Evolutionary conservation across 2,888 invertebrate genomes (phyloP).

Genomic region (Thecocarcelia acutangulata): DNA sequence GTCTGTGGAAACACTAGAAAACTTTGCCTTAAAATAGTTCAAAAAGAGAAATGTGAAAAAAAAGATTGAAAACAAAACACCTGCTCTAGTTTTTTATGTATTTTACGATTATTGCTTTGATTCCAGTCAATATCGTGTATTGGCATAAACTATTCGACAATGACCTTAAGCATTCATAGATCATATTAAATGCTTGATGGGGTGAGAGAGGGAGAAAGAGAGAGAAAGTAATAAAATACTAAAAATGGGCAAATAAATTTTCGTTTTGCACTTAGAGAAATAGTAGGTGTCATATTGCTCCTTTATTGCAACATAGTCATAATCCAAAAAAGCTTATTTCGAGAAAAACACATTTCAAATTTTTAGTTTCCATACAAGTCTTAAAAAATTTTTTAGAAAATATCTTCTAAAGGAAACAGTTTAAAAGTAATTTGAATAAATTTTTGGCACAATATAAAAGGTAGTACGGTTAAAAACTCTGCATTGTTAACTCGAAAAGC

Average conservation of each 20-base stretch:
- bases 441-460: no score
- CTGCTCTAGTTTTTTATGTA: constrained; percentile 58
- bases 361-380: no score
- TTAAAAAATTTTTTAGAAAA: no score
- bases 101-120: constrained; percentile 57
- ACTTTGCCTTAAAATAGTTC: neutral
- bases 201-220: neutral
- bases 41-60: constrained; percentile 36
- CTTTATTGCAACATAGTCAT: no score
- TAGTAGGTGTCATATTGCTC: no score
- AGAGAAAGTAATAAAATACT: neutral
- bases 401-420: no score
- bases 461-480: no score
- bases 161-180: constrained; percentile 67
- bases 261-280: no score
- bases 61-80: constrained; percentile 62
- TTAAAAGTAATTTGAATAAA: no score
- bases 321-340: no score
- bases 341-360: no score
- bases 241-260: neutral
- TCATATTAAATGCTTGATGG: constrained; percentile 47
- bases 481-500: no score
- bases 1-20: neutral
- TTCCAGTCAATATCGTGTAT: constrained; percentile 50
- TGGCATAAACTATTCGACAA: constrained; percentile 58